Percentiles rank a stretch among this genome's conserved stretches.
phyloP scores from a whole-genome alignment of 92 coral and sea anemone species.

The Heliopora coerulea region DNA sequence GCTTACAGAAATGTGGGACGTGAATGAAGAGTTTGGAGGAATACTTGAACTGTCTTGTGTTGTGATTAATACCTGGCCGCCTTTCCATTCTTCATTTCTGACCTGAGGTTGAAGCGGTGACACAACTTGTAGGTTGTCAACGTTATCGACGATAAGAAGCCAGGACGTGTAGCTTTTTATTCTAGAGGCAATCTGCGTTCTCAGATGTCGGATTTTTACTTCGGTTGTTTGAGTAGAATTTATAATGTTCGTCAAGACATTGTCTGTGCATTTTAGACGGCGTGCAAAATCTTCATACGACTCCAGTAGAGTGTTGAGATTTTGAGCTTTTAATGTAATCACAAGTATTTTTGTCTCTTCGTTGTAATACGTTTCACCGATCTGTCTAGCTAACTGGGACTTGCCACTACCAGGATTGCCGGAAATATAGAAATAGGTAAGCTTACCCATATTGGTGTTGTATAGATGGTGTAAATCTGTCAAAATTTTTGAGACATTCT shows the following conservation, averaged over 20 bases:
- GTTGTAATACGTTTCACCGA: slow-evolving; percentile 22
- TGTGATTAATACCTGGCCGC: slow-evolving; percentile 44
- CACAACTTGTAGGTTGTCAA: slow-evolving; percentile 29
- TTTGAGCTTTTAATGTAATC: slow-evolving; percentile 49
- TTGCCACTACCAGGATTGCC: slow-evolving; percentile 60
- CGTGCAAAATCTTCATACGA: slow-evolving; percentile 57
- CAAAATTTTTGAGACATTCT: slow-evolving; percentile 13
- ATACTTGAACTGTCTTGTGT: slow-evolving; percentile 41
- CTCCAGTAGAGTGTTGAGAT: slow-evolving; percentile 29
- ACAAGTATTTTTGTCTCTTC: slow-evolving; percentile 30
- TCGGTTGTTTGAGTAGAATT: slow-evolving; percentile 39
- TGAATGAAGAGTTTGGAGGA: slow-evolving; percentile 24
- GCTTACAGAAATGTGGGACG: no score
- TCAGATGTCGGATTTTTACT: slow-evolving; percentile 49
- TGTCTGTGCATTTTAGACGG: slow-evolving; percentile 39
- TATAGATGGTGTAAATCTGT: slow-evolving; percentile 18
- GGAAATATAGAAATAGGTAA: slow-evolving; percentile 34
- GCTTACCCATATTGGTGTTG: slow-evolving; percentile 5
- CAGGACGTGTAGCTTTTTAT: slow-evolving; percentile 41
- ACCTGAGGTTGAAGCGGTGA: slow-evolving; percentile 23
- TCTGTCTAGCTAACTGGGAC: slow-evolving; percentile 49
- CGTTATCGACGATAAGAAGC: slow-evolving; percentile 57
- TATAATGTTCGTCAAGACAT: slow-evolving; percentile 35
- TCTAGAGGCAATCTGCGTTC: slow-evolving; percentile 25
- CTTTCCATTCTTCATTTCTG: slow-evolving; percentile 29